These are phyloP conservation scores for Candoia aspera DNA, from an alignment of 2,113 vertebrate species.

Conservation along the genomic window DNA sequence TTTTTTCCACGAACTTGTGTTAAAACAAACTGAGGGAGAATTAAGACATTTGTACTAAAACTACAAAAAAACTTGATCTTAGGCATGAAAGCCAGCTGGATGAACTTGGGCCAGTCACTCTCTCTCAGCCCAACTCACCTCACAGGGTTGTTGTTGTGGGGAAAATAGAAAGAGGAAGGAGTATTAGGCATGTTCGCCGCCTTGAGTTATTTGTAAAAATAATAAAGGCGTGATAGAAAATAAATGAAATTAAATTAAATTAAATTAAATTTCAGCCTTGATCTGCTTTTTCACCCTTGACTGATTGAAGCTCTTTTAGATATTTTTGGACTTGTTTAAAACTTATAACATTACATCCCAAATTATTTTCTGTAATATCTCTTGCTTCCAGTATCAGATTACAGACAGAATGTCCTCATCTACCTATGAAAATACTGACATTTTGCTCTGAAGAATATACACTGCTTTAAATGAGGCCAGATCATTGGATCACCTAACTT, in stretches of 20 bases:
- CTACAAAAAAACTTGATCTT: background rate
- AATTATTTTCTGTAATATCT: slow-evolving; percentile 58
- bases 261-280: too few relatives aligned
- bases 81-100: too few relatives aligned
- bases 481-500: too few relatives aligned
- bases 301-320: slow-evolving; percentile 50
- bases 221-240: too few relatives aligned
- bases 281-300: slow-evolving; percentile 54
- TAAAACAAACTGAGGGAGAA: slow-evolving; percentile 9
- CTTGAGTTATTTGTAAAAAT: too few relatives aligned
- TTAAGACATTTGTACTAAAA: background rate
- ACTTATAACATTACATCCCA: slow-evolving; percentile 52
- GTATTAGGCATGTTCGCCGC: too few relatives aligned
- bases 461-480: background rate
- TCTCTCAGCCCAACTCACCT: too few relatives aligned
- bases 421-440: slow-evolving; percentile 44
- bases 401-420: slow-evolving; percentile 23
- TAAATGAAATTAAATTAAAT: too few relatives aligned
- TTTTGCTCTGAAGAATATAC: background rate
- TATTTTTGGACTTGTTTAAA: slow-evolving; percentile 41
- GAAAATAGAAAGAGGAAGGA: too few relatives aligned
- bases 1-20: background rate
- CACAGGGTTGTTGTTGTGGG: too few relatives aligned
- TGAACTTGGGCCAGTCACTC: too few relatives aligned
- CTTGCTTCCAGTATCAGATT: slow-evolving; percentile 50